Conservation (phyloP, 2,888 invertebrate species). For the Cantharis nigra region DNA sequence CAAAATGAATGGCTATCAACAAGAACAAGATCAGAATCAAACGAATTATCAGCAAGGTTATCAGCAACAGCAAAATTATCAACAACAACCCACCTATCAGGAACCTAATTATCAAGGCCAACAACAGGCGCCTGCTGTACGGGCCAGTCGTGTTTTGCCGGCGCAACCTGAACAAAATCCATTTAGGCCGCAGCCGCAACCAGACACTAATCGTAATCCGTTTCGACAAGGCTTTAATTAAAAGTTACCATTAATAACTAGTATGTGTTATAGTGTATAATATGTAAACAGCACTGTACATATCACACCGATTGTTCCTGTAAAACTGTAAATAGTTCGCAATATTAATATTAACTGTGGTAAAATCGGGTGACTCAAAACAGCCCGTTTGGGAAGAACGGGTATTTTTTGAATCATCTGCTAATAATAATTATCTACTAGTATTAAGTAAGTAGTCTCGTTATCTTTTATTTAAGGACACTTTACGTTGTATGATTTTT, state of each 20-base stretch:
- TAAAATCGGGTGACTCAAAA: neutral
- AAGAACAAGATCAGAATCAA: constrained; percentile 38
- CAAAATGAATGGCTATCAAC: constrained; percentile 50
- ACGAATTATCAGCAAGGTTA: constrained; percentile 49
- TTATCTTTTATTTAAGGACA: constrained; percentile 4
- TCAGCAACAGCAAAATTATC: constrained; percentile 46
- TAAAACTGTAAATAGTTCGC: constrained; percentile 46
- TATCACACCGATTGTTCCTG: constrained; percentile 52
- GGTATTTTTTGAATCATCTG: constrained; percentile 16
- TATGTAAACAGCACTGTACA: constrained; percentile 39
- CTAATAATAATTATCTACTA: constrained; percentile 7
- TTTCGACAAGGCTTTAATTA: constrained; percentile 77
- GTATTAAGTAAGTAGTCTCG: constrained; percentile 6
- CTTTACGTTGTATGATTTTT: no score
- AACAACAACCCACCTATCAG: constrained; percentile 44
- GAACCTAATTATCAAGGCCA: constrained; percentile 46
- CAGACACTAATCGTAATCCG: constrained; percentile 67
- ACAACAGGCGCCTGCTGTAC: constrained; percentile 55
- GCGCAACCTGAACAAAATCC: constrained; percentile 53
- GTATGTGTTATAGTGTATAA: constrained; percentile 10
- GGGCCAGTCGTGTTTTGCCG: constrained; percentile 48
- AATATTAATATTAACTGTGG: neutral
- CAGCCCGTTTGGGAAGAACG: neutral
- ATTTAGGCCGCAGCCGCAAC: constrained; percentile 51
- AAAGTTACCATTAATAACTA: constrained; percentile 32